These are phyloP conservation scores for Oxystoma pomonae DNA, from an alignment of 2,888 invertebrate species.

Conservation along the genomic window DNA sequence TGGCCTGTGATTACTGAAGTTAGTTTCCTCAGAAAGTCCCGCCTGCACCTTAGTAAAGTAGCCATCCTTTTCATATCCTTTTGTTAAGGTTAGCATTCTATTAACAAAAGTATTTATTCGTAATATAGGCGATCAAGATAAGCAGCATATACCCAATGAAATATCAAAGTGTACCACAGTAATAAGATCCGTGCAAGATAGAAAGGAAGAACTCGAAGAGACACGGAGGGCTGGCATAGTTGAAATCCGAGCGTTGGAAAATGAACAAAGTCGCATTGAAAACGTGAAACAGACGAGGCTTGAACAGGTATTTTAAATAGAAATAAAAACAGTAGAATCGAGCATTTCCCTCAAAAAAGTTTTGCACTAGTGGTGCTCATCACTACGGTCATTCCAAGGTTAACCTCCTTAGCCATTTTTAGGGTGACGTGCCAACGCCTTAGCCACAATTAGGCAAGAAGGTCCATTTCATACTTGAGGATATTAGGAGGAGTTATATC, in stretches of 20 bases:
- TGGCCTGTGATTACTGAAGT: background rate
- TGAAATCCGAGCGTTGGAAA: constrained; percentile 43
- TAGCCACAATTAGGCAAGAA: too few relatives aligned
- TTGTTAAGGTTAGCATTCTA: background rate
- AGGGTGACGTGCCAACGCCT: too few relatives aligned
- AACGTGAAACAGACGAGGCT: constrained; percentile 50
- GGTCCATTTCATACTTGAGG: too few relatives aligned
- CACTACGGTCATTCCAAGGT: too few relatives aligned
- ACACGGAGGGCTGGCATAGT: constrained; percentile 42
- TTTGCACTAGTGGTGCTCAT: too few relatives aligned
- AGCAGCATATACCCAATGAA: constrained; percentile 19
- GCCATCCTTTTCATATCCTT: background rate
- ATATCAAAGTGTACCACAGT: constrained; percentile 22
- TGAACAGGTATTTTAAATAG: constrained; percentile 11
- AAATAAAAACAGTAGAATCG: too few relatives aligned
- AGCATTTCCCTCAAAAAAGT: too few relatives aligned
- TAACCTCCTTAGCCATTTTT: too few relatives aligned
- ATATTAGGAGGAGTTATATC: too few relatives aligned
- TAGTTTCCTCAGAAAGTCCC: background rate
- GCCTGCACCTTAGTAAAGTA: background rate
- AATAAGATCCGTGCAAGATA: constrained; percentile 41
- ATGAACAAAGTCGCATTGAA: constrained; percentile 48
- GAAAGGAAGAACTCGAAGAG: constrained; percentile 47
- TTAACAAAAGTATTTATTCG: background rate
- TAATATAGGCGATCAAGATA: constrained; percentile 22